Base-by-base conservation (phyloP, 2,113 vertebrate genomes). In the Xyrauchen texanus region DNA sequence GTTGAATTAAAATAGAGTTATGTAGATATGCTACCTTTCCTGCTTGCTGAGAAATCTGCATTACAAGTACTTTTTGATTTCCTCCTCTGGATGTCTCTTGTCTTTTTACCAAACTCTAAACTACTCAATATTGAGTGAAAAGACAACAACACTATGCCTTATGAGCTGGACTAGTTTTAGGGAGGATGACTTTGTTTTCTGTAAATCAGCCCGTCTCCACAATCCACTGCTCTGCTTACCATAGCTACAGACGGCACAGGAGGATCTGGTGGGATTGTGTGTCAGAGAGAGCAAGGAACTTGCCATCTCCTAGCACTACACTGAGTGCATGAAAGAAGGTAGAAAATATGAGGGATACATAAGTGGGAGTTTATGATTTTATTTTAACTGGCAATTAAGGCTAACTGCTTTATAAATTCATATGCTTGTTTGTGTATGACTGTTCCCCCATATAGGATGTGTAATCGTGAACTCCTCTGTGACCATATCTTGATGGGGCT, bases 371-470 rank as follows among this genome's bases (percentile, higher is more conserved):
- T 79, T 55, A 61, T 78, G 64, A 82, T 78, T 82, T 79, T 45
- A 80, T 77, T 80, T 80, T 61, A 57, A 45, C 55, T 68, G 64
- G 75, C 47, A 80, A 80, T 83, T 72, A 80, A 77, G 78, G 73
- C 63, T 72, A 61, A 80, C 67, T 73, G 57, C 34, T 80, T 76
- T 71, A 83, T 62, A 80, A 45, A 60, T 34, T 77, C 63, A 71
- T 60, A 79, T 66, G 49, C 82, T 79, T 77, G 74, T 68, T 79
- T 70, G 75, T 34, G 68, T 76, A 65, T 71, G 64, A 75, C 72
- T 68, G 49, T 70, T 80, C 71, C 68, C 61, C 46, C 51, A 58
- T 67, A 73, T 83, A 60, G 78, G 78, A 61, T 71, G 70, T 13
- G 46, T 49, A 75, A 53, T 80, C 67, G 47, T 70, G 49, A 66